phyloP scores from a whole-genome alignment of 1,140 invertebrate genomes.

The Cydia fagiglandana region DNA sequence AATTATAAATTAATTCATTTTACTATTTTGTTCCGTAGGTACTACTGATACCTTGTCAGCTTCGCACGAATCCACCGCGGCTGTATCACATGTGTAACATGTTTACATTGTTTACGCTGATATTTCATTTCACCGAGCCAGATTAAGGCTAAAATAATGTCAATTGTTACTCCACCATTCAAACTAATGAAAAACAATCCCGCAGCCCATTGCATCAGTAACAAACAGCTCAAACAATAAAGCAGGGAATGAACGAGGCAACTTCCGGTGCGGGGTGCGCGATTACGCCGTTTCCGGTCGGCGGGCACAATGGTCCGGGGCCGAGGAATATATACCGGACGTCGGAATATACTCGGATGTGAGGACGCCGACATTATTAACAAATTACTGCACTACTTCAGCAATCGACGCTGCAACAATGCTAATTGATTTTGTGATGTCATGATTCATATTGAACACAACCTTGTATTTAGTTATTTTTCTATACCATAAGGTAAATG shows the following conservation, averaged over 20 bases:
- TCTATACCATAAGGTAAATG: not conserved
- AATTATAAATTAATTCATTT: too few species aligned
- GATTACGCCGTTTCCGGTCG: slow-evolving; percentile 38
- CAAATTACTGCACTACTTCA: slow-evolving; percentile 12
- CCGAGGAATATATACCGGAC: slow-evolving; percentile 31
- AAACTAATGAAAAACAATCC: slow-evolving; percentile 30
- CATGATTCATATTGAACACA: too few species aligned
- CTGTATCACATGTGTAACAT: too few species aligned
- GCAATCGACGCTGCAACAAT: not conserved
- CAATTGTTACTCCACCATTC: slow-evolving; percentile 25
- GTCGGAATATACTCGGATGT: slow-evolving; percentile 25
- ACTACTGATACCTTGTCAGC: too few species aligned
- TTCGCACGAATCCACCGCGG: too few species aligned
- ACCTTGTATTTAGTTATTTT: slow-evolving; percentile 1
- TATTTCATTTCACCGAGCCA: not conserved
- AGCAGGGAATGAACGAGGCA: slow-evolving; percentile 38
- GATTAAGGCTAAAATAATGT: slow-evolving; percentile 14
- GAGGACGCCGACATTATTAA: slow-evolving; percentile 23
- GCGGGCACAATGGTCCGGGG: slow-evolving; percentile 33
- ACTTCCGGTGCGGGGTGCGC: slow-evolving; percentile 37
- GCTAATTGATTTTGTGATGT: slow-evolving; percentile 8
- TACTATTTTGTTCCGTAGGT: too few species aligned
- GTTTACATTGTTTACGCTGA: too few species aligned
- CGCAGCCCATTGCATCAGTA: slow-evolving; percentile 26
- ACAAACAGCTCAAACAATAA: slow-evolving; percentile 42